phyloP scores from a whole-genome alignment of 2,113 vertebrate species.

The Stictonetta naevosa region DNA sequence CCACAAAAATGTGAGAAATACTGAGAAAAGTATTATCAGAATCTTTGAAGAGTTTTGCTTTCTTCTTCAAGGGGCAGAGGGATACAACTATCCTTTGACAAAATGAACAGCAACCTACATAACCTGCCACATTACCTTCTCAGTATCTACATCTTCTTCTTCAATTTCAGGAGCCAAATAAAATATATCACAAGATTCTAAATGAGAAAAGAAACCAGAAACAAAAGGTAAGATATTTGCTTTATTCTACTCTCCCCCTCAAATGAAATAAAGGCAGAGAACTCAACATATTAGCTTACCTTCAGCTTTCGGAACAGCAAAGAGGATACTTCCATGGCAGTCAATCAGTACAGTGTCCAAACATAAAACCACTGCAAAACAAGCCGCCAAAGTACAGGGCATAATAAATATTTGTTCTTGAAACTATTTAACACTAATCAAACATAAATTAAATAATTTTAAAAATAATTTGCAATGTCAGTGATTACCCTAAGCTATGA shows the following conservation, averaged over 20 bases:
- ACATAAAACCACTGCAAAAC: slow-evolving; percentile 81
- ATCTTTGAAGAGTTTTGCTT: neutral
- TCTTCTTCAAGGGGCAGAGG: neutral
- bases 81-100: neutral
- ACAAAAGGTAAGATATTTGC: slow-evolving; percentile 13
- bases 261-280: neutral
- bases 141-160: slow-evolving; percentile 83
- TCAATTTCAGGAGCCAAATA: slow-evolving; percentile 89
- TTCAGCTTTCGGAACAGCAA: slow-evolving; percentile 79
- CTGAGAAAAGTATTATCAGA: neutral
- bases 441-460: neutral
- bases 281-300: slow-evolving; percentile 68
- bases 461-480: neutral
- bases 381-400: neutral
- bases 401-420: neutral
- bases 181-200: slow-evolving; percentile 83
- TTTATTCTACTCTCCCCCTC: neutral
- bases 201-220: slow-evolving; percentile 27
- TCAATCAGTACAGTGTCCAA: slow-evolving; percentile 86
- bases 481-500: fast-evolving
- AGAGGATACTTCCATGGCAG: slow-evolving; percentile 82
- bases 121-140: slow-evolving; percentile 82
- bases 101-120: neutral
- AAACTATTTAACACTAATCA: neutral
- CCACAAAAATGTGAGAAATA: neutral